phyloP scores from a whole-genome alignment of 2,797 vertebrate genomes.

The Xenentodon cancila region DNA sequence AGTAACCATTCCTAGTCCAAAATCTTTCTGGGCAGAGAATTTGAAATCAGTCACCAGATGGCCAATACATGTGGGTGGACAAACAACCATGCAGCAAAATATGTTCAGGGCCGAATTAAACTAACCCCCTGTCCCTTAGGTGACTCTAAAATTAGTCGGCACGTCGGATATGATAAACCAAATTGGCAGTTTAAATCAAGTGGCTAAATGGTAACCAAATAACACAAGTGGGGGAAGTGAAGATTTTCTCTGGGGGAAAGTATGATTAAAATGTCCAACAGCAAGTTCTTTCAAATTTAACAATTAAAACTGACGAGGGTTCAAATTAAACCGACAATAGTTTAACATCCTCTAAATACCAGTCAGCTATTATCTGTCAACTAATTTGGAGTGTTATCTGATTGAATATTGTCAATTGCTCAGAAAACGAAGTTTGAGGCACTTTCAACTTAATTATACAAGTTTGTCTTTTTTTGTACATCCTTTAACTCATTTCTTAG shows the following conservation, averaged over 20 bases:
- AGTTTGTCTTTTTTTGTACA: conserved; percentile 10
- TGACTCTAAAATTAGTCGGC: conserved; percentile 67
- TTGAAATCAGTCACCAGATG: conserved; percentile 71
- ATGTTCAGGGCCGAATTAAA: conserved; percentile 70
- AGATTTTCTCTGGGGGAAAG: conserved; percentile 54
- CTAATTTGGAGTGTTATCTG: conserved; percentile 1
- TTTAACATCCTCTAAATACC: conserved; percentile 40
- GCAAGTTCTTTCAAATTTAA: conserved; percentile 38
- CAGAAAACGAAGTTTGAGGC: conserved; percentile 1
- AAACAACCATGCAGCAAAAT: conserved; percentile 64
- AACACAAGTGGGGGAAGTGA: conserved; percentile 54
- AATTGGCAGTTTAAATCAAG: conserved; percentile 75
- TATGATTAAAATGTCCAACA: conserved; percentile 46
- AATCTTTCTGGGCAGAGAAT: conserved; percentile 50
- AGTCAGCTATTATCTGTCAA: conserved; percentile 22
- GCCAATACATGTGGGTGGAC: conserved; percentile 59
- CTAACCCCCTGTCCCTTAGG: conserved; percentile 62
- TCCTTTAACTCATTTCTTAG: conserved; percentile 18
- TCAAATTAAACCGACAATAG: conserved; percentile 21
- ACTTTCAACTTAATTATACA: background rate
- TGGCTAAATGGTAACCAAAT: conserved; percentile 63
- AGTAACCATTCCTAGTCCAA: conserved; percentile 24
- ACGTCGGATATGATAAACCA: conserved; percentile 66
- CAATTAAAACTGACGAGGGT: conserved; percentile 47
- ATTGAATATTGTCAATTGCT: conserved; percentile 10